Evolutionary conservation across 2,888 invertebrate species (phyloP).

Genomic region (Thumatha senex): DNA sequence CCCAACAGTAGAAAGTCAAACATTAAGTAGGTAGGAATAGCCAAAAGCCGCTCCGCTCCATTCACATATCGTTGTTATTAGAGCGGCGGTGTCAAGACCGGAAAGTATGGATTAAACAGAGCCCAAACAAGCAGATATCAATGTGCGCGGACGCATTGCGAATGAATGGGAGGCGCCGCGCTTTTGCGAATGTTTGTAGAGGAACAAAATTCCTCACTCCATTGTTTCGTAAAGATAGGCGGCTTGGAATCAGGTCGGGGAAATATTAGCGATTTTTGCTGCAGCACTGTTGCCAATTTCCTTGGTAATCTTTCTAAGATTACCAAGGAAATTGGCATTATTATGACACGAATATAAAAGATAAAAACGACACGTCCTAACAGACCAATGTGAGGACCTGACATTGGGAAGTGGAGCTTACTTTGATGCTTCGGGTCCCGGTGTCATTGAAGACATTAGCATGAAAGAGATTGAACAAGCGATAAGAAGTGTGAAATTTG

Average conservation of each 20-base stretch:
- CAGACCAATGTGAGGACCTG: too few relatives aligned
- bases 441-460: too few relatives aligned
- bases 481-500: too few relatives aligned
- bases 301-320: constrained; percentile 15
- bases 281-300: constrained; percentile 27
- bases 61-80: constrained; percentile 70
- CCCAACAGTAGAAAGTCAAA: constrained; percentile 76
- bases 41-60: constrained; percentile 56
- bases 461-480: too few relatives aligned
- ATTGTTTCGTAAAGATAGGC: constrained; percentile 60
- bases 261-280: constrained; percentile 35
- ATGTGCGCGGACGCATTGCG: constrained; percentile 47
- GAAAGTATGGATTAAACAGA: constrained; percentile 70
- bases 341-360: too few relatives aligned
- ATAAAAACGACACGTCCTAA: too few relatives aligned
- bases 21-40: constrained; percentile 68
- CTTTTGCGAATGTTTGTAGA: constrained; percentile 65
- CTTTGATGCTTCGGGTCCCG: too few relatives aligned
- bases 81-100: constrained; percentile 63
- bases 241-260: constrained; percentile 39
- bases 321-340: constrained; percentile 9
- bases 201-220: constrained; percentile 64
- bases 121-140: constrained; percentile 59
- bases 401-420: too few relatives aligned
- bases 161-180: constrained; percentile 61